Percentiles rank a stretch among this genome's conserved stretches.
Evolutionary conservation across 2,797 vertebrate genomes (phyloP).

Genomic region (Poecilia gillii): DNA sequence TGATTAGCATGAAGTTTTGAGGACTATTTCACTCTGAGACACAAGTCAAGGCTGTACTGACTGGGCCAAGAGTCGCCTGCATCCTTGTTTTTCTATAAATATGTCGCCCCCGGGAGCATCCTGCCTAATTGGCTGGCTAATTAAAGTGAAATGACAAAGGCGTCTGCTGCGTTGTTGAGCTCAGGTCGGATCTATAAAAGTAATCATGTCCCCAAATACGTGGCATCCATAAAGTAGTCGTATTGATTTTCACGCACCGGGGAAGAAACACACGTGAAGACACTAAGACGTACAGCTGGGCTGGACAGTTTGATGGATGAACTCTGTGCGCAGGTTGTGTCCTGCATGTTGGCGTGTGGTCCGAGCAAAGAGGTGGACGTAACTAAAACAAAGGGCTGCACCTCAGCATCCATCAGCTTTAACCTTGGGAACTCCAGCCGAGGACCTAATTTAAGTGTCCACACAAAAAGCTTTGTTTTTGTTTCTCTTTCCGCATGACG

Average conservation of each 20-base stretch:
- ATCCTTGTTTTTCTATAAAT: conserved; percentile 29
- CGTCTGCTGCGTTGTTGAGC: conserved; percentile 36
- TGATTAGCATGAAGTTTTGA: conserved; percentile 46
- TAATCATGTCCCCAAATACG: conserved; percentile 64
- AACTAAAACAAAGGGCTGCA: not conserved
- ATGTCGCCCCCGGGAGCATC: conserved; percentile 51
- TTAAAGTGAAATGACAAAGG: conserved; percentile 70
- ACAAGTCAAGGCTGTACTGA: conserved; percentile 42
- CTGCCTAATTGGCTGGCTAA: conserved; percentile 74
- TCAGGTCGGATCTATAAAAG: conserved; percentile 65
- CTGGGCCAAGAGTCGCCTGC: conserved; percentile 49
- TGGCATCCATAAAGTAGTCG: conserved; percentile 54
- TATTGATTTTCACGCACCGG: conserved; percentile 56
- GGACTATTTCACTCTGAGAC: conserved; percentile 48
- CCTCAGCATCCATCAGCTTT: conserved; percentile 7
- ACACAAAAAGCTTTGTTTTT: not conserved
- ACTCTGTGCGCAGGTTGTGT: conserved; percentile 15
- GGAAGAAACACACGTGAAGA: conserved; percentile 33
- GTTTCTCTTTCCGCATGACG: not conserved
- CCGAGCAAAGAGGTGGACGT: not conserved
- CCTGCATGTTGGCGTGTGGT: conserved; percentile 1
- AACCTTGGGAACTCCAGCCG: conserved; percentile 26
- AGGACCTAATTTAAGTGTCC: conserved; percentile 11
- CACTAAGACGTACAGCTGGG: not conserved
- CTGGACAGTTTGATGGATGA: conserved; percentile 45